Conservation (phyloP, 2,113 vertebrate species). For the Platichthys flesus region DNA sequence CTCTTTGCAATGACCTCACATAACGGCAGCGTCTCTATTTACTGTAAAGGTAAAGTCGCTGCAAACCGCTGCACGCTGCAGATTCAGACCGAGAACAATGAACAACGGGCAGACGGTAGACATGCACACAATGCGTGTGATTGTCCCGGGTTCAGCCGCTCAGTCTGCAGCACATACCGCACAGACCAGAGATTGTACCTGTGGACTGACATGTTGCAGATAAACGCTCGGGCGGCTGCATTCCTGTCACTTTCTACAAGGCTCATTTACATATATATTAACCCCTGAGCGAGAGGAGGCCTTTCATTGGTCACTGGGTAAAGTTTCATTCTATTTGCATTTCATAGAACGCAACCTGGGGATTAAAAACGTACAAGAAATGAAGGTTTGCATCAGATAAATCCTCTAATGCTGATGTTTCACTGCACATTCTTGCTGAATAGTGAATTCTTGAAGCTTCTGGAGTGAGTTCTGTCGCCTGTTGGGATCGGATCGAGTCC, state of each 20-base stretch:
- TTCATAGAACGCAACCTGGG: not conserved
- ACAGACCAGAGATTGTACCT: constrained; percentile 23
- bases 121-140: constrained; percentile 22
- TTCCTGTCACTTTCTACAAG: constrained; percentile 35
- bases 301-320: not conserved
- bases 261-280: constrained; percentile 13
- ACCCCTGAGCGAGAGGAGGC: not conserved
- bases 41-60: not conserved
- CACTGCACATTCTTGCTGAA: no score
- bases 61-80: not conserved
- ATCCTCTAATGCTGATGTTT: no score
- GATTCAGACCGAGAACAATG: constrained; percentile 19
- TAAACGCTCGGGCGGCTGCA: constrained; percentile 13
- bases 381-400: no score
- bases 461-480: no score
- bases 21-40: not conserved
- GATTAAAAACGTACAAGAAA: no score
- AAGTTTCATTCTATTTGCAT: not conserved
- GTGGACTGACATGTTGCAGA: constrained; percentile 39
- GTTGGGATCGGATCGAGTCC: no score
- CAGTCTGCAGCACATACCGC: constrained; percentile 20
- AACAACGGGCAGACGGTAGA: constrained; percentile 16
- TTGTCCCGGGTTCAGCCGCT: constrained; percentile 11
- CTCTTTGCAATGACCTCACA: constrained; percentile 1
- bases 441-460: no score